A percentile compares a stretch with the other conserved stretches of the same genome.
phyloP scores from a whole-genome alignment of 2,797 vertebrate species.

The Anolis apletophallus region DNA sequence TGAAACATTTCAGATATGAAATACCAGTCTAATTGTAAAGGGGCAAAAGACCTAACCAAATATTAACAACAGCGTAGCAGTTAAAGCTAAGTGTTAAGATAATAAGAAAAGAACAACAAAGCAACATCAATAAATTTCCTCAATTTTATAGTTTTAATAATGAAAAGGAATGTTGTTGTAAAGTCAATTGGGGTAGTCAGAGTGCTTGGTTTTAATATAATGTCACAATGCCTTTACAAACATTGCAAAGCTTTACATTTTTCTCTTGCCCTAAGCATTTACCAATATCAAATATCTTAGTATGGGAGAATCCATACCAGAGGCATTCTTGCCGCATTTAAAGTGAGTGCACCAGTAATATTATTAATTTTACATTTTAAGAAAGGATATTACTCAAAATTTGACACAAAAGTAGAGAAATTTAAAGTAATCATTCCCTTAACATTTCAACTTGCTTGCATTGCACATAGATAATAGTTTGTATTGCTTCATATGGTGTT shows the following conservation, averaged over 20 bases:
- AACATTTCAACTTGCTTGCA: background rate
- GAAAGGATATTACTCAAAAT: background rate
- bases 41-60: background rate
- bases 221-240: background rate
- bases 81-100: background rate
- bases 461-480: slow-evolving; percentile 11
- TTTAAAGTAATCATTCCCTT: slow-evolving; percentile 9
- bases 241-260: background rate
- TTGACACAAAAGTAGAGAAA: slow-evolving; percentile 23
- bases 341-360: background rate
- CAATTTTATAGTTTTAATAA: too few relatives aligned
- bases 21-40: background rate
- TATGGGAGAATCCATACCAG: background rate
- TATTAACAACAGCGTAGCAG: background rate
- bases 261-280: background rate
- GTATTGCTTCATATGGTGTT: slow-evolving; percentile 28
- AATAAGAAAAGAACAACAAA: background rate
- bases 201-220: background rate
- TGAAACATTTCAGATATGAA: background rate
- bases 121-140: background rate
- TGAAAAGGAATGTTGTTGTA: background rate
- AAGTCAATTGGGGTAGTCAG: background rate
- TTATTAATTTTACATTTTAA: slow-evolving; percentile 1
- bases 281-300: background rate
- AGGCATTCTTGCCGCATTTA: background rate